These are phyloP conservation scores for Gonatopus flavifemur DNA, from an alignment of 1,140 invertebrate species.

Conservation along the genomic window DNA sequence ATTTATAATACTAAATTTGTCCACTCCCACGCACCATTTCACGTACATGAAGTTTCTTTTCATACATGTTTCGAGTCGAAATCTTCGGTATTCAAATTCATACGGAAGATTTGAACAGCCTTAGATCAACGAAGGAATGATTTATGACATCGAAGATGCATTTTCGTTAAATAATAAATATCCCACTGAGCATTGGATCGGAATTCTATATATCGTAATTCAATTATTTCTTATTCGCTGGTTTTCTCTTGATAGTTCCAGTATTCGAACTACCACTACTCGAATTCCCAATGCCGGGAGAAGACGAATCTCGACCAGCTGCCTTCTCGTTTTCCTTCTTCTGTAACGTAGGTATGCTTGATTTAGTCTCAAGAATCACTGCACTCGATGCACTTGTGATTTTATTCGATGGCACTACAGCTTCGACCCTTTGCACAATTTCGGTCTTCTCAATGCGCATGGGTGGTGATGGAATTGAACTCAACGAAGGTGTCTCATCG, in stretches of 20 bases:
- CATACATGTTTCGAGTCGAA: too few relatives aligned
- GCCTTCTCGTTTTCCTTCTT: slow-evolving; percentile 28
- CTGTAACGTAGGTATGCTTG: slow-evolving; percentile 29
- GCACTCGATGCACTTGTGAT: slow-evolving; percentile 14
- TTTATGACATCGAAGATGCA: too few relatives aligned
- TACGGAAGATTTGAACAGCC: too few relatives aligned
- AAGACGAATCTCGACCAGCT: slow-evolving; percentile 27
- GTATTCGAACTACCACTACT: slow-evolving; percentile 30
- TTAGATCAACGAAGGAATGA: too few relatives aligned
- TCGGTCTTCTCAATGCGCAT: slow-evolving; percentile 35
- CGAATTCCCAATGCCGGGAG: slow-evolving; percentile 25
- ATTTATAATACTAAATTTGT: too few relatives aligned
- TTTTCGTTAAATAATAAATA: too few relatives aligned
- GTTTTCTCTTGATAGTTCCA: slow-evolving; percentile 41
- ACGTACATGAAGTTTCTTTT: too few relatives aligned
- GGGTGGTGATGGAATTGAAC: slow-evolving; percentile 8
- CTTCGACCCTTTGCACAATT: slow-evolving; percentile 33
- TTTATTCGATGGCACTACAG: slow-evolving; percentile 20
- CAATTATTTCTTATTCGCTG: slow-evolving; percentile 28
- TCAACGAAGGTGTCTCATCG: too few relatives aligned
- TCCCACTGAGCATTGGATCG: too few relatives aligned
- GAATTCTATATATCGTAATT: too few relatives aligned
- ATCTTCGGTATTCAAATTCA: too few relatives aligned
- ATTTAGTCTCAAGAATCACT: slow-evolving; percentile 25
- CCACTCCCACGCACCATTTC: too few relatives aligned